phyloP scores from a whole-genome alignment of 53 echinoderm and acorn worm species.

The Zoroaster sp. region DNA sequence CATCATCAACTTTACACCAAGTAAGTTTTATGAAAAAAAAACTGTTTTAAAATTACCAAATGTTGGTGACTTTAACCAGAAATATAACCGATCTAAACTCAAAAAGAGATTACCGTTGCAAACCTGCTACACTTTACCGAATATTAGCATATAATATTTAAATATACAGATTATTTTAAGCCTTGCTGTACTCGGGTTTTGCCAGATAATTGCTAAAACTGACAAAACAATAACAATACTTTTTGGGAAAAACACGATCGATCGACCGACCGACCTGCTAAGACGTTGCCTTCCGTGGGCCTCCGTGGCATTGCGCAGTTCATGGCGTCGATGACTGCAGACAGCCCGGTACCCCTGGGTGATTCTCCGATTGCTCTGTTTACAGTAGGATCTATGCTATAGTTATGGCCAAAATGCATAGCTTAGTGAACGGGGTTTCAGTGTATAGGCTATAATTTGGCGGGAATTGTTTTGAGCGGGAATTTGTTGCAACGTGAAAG shows the following conservation, averaged over 20 bases:
- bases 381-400: constrained; percentile 10
- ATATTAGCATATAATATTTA: not conserved
- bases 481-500: no score
- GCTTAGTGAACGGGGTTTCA: not conserved
- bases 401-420: not conserved
- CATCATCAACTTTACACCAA: no score
- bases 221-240: not conserved
- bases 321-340: constrained; percentile 38
- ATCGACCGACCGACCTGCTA: not conserved
- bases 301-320: not conserved
- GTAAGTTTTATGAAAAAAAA: no score
- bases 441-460: not conserved
- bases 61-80: no score
- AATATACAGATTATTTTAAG: not conserved
- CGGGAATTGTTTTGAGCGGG: not conserved
- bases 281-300: constrained; percentile 42
- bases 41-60: no score
- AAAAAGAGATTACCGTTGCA: not conserved
- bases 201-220: not conserved
- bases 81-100: not conserved
- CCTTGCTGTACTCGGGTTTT: not conserved
- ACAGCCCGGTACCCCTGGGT: constrained; percentile 47
- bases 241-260: no score
- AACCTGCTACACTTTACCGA: not conserved
- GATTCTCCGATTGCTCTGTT: not conserved